Percentiles rank a stretch among this genome's conserved stretches.
phyloP scores from a whole-genome alignment of 2,113 vertebrate species.

The Salvelinus fontinalis region DNA sequence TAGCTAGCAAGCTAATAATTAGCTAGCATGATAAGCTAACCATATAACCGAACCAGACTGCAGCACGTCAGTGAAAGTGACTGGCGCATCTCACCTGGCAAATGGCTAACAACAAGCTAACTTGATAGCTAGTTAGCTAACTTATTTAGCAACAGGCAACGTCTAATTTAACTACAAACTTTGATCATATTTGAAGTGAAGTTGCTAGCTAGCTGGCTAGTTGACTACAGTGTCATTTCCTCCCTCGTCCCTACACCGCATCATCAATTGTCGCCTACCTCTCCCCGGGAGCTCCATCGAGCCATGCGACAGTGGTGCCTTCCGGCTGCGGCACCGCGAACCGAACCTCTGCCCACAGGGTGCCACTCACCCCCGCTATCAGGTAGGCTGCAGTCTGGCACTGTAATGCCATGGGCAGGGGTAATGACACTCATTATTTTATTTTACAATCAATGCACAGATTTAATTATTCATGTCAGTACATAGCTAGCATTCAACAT shows the following conservation, averaged over 20 bases:
- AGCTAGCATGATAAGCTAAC: not conserved
- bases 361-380: constrained; percentile 69
- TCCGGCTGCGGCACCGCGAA: constrained; percentile 75
- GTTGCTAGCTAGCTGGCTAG: constrained; percentile 18
- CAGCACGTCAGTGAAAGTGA: not conserved
- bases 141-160: not conserved
- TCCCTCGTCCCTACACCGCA: constrained; percentile 50
- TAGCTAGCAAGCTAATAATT: not conserved
- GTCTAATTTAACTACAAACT: not conserved
- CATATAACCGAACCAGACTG: not conserved
- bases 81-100: not conserved
- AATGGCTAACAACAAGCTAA: too few relatives aligned
- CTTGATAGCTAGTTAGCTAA: not conserved
- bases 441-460: too few relatives aligned
- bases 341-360: constrained; percentile 73
- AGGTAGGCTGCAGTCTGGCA: constrained; percentile 57
- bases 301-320: constrained; percentile 83
- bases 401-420: not conserved
- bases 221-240: not conserved
- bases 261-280: constrained; percentile 32
- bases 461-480: not conserved
- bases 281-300: constrained; percentile 53
- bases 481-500: not conserved
- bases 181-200: not conserved
- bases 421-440: not conserved